phyloP scores from a whole-genome alignment of 2,113 vertebrate species.

The Psophia crepitans region DNA sequence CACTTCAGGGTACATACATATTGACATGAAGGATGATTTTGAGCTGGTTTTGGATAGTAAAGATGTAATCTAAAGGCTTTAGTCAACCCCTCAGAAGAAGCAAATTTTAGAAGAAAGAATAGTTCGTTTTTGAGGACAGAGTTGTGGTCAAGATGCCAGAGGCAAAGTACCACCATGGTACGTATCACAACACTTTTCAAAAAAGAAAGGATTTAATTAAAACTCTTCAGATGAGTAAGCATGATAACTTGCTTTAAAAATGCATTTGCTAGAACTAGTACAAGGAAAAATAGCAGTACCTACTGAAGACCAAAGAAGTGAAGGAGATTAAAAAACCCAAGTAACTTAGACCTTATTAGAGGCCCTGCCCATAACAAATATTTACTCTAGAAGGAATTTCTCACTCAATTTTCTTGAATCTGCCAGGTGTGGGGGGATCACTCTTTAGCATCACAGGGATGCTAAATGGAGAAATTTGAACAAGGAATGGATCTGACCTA shows the following conservation, averaged over 20 bases:
- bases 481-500: background rate
- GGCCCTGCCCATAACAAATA: background rate
- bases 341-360: background rate
- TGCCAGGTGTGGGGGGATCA: background rate
- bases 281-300: background rate
- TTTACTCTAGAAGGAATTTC: background rate
- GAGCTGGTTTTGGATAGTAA: no score
- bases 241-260: background rate
- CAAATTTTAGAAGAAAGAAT: background rate
- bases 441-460: background rate
- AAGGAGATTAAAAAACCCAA: background rate
- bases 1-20: background rate
- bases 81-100: background rate
- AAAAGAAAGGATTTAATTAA: background rate
- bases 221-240: background rate
- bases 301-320: background rate
- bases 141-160: background rate
- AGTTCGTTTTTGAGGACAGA: background rate
- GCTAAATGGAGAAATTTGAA: background rate
- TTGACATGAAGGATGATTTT: background rate
- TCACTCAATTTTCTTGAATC: background rate
- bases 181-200: background rate
- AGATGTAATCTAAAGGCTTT: background rate
- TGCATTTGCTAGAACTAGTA: background rate
- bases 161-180: background rate